These are phyloP conservation scores for Drosophila paranaensis DNA, from an alignment of 2,888 invertebrate genomes.

Conservation along the genomic window DNA sequence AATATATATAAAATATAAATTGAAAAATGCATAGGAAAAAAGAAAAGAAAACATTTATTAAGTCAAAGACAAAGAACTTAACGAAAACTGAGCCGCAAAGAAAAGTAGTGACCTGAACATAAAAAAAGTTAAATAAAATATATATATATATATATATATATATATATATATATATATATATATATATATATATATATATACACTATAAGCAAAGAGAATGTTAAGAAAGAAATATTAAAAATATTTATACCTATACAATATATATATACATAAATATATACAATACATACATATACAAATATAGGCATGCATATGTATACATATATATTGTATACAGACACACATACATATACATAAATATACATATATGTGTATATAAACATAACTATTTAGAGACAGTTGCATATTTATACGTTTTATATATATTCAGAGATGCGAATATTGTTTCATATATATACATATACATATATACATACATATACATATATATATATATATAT, in stretches of 20 bases:
- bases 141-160: too few species aligned
- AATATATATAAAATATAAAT: background rate
- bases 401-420: constrained; percentile 72
- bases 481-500: constrained; percentile 31
- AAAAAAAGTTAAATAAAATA: constrained; percentile 24
- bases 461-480: constrained; percentile 47
- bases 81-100: constrained; percentile 50
- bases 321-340: constrained; percentile 7
- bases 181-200: background rate
- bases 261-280: constrained; percentile 9
- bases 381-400: constrained; percentile 55
- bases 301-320: constrained; percentile 13
- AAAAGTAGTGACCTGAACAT: constrained; percentile 77
- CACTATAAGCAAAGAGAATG: constrained; percentile 14
- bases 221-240: constrained; percentile 11
- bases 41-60: background rate
- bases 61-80: constrained; percentile 34
- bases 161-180: too few species aligned
- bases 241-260: constrained; percentile 16
- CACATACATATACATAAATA: constrained; percentile 1
- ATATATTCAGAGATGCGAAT: constrained; percentile 55
- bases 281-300: constrained; percentile 13
- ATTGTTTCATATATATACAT: constrained; percentile 56
- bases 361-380: constrained; percentile 14
- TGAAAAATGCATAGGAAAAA: background rate